phyloP scores from a whole-genome alignment of 1,140 invertebrate species.

The Daktulosphaira vitifoliae region DNA sequence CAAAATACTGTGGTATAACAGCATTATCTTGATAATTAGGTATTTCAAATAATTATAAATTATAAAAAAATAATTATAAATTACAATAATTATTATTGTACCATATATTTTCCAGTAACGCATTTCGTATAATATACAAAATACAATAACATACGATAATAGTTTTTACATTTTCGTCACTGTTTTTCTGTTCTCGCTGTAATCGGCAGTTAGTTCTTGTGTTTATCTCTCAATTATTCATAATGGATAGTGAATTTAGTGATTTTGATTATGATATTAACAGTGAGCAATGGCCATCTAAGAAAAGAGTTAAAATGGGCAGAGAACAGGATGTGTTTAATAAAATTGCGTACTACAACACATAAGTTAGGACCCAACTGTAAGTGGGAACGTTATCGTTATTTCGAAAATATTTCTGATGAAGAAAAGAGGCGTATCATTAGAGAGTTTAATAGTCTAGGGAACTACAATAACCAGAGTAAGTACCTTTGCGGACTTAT shows the following conservation, averaged over 20 bases:
- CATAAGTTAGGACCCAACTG: constrained; percentile 6
- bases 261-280: background rate
- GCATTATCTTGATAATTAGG: too few species aligned
- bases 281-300: background rate
- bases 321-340: background rate
- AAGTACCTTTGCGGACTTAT: background rate
- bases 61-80: too few species aligned
- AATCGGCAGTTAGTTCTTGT: too few species aligned
- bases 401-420: constrained; percentile 30
- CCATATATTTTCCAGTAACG: too few species aligned
- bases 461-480: background rate
- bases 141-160: too few species aligned
- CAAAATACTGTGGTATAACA: too few species aligned
- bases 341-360: background rate
- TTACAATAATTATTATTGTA: too few species aligned
- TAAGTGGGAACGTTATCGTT: constrained; percentile 31
- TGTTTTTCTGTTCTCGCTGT: too few species aligned
- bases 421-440: background rate
- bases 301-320: background rate
- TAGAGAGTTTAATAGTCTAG: background rate
- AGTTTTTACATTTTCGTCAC: too few species aligned
- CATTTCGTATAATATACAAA: too few species aligned
- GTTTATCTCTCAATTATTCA: too few species aligned
- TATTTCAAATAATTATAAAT: too few species aligned
- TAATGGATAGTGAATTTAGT: background rate